Evolutionary conservation across 2,113 vertebrate genomes (phyloP).

Genomic region (Alaudala cheleensis): DNA sequence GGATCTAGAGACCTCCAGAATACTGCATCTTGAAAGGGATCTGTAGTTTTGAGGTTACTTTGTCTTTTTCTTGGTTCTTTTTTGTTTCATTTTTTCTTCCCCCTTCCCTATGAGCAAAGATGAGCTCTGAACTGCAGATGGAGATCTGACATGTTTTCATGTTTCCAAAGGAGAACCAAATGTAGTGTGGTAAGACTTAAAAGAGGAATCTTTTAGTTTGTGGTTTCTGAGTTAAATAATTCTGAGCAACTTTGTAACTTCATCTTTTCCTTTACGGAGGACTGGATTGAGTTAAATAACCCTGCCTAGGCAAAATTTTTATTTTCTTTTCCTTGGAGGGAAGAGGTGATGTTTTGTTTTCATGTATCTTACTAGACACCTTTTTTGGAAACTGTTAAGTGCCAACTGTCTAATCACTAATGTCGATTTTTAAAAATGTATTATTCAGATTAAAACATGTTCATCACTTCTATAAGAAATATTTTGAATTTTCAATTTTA

Average conservation of each 20-base stretch:
- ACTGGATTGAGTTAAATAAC: background rate
- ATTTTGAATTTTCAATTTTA: background rate
- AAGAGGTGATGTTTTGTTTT: background rate
- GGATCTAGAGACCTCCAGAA: background rate
- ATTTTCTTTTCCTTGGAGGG: background rate
- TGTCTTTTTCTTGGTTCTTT: background rate
- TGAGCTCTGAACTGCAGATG: background rate
- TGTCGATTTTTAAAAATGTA: background rate
- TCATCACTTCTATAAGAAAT: background rate
- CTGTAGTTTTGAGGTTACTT: background rate
- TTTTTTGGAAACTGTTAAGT: background rate
- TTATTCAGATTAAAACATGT: background rate
- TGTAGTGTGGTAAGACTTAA: conserved; percentile 9
- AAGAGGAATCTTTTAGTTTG: background rate
- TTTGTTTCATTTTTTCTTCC: fast-evolving
- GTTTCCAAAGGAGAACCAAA: conserved; percentile 9
- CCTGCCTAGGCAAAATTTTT: background rate
- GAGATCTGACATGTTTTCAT: background rate
- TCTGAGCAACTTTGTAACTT: background rate
- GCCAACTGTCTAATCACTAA: background rate
- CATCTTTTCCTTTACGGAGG: background rate
- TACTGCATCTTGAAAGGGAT: background rate
- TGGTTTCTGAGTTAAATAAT: conserved; percentile 2
- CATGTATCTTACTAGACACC: background rate
- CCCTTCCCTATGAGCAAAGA: background rate